A percentile compares a stretch with the other conserved stretches of the same genome.
Evolutionary conservation across 2,888 invertebrate genomes (phyloP).

Genomic region (Baronia brevicornis): DNA sequence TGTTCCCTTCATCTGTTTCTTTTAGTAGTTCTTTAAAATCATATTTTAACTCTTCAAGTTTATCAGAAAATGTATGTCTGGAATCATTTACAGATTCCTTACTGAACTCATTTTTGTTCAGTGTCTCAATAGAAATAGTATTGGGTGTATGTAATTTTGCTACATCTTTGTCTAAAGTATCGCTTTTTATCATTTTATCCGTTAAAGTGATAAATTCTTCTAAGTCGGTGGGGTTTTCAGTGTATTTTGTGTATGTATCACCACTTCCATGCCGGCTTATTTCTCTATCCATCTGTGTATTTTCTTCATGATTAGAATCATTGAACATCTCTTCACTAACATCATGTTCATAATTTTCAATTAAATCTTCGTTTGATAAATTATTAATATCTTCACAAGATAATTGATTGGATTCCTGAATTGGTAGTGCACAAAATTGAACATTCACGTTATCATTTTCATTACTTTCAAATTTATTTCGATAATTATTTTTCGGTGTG

Average conservation of each 20-base stretch:
- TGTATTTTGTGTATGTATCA: slow-evolving; percentile 65
- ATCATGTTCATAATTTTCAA: slow-evolving; percentile 46
- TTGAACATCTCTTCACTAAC: slow-evolving; percentile 39
- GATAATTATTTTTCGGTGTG: background rate
- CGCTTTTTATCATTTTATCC: slow-evolving; percentile 48
- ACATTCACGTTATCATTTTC: background rate
- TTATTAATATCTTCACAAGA: slow-evolving; percentile 26
- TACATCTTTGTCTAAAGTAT: slow-evolving; percentile 34
- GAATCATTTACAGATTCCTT: slow-evolving; percentile 14
- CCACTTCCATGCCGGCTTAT: slow-evolving; percentile 57
- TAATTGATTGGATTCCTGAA: background rate
- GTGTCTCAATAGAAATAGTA: slow-evolving; percentile 54
- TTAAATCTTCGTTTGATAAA: slow-evolving; percentile 42
- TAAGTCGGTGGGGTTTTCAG: slow-evolving; percentile 54
- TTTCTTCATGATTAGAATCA: slow-evolving; percentile 31
- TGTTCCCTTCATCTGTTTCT: slow-evolving; percentile 31
- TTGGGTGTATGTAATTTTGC: slow-evolving; percentile 53
- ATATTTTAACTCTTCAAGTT: slow-evolving; percentile 49
- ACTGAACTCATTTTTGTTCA: slow-evolving; percentile 28
- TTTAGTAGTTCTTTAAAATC: slow-evolving; percentile 47
- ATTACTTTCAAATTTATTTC: background rate
- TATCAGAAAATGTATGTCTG: slow-evolving; percentile 45
- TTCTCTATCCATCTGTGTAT: slow-evolving; percentile 27
- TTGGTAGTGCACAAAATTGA: background rate
- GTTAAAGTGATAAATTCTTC: slow-evolving; percentile 63